Percentiles rank a stretch among this genome's conserved stretches.
phyloP scores from a whole-genome alignment of 2,888 invertebrate genomes.

The Phalera bucephala region DNA sequence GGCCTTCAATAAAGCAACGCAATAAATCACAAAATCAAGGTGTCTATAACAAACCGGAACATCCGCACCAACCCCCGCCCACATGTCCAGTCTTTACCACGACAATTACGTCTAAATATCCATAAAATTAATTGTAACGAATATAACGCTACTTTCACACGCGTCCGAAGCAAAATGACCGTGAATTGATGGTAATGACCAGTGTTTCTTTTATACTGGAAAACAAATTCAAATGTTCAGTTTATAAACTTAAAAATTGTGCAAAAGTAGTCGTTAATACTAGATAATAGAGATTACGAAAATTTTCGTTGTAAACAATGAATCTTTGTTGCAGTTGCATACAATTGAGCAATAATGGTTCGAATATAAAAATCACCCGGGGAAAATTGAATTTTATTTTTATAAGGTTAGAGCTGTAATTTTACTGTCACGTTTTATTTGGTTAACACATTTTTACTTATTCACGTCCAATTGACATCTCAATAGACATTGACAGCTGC shows the following conservation, averaged over 20 bases:
- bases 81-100: slow-evolving; percentile 69
- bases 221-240: slow-evolving; percentile 16
- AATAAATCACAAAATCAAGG: slow-evolving; percentile 2
- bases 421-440: too few species aligned
- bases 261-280: slow-evolving; percentile 24
- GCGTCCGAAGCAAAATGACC: slow-evolving; percentile 52
- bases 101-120: slow-evolving; percentile 68
- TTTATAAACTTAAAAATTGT: not conserved
- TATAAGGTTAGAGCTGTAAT: too few species aligned
- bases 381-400: too few species aligned
- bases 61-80: too few species aligned
- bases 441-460: too few species aligned
- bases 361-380: too few species aligned
- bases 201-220: slow-evolving; percentile 47
- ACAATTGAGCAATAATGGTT: too few species aligned
- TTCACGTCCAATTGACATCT: slow-evolving; percentile 50
- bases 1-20: too few species aligned
- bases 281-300: slow-evolving; percentile 3
- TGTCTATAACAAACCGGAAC: too few species aligned
- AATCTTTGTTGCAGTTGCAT: too few species aligned
- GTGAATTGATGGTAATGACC: slow-evolving; percentile 59
- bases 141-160: slow-evolving; percentile 58
- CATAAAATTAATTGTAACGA: slow-evolving; percentile 75
- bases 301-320: not conserved
- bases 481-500: slow-evolving; percentile 75